Evolutionary conservation across 2,797 vertebrate species (phyloP), one percentile per base, ranked within the genome.

Genomic region (Molossus molossus): DNA sequence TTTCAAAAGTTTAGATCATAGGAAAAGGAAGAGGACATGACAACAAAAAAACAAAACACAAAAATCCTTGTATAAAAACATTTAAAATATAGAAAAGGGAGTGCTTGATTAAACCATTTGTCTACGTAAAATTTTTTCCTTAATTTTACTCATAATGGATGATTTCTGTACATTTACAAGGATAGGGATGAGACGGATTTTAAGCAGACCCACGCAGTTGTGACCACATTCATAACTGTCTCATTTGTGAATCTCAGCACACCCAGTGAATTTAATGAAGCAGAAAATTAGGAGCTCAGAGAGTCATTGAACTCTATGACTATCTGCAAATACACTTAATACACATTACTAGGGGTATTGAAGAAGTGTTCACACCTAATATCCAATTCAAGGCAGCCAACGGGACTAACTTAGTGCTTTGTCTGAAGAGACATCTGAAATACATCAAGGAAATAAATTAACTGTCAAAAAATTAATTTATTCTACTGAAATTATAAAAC

Each of bases 391-490:
- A 92, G 96, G 91, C 92, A 96, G 96, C 92, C 79, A 86, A 91
- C 82, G 91, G 82, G 75, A 87, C 70, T 94, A 70, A 79, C 67
- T 70, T 29, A 65, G 95, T 0, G n/a, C 96, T 96, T 94, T 91
- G 82, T 97, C 96, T 96, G 85, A 70, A 85, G 88, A 96, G 94
- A 97, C 97, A 96, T 92, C 80, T 97, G 95, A 97, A 94, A 97
- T 97, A 95, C 21, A 96, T 98, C 95, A 97, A 70, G 53, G 85
- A 97, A 97, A 97, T 96, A 96, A 97, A 98, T 97, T 58, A 96
- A 96, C 96, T 97, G 96, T 94, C 95, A 96, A 88, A 97, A 94
- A 91, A 88, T 97, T 98, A 95, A 96, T 98, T 97, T 97, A 92
- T 94, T 90, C 96, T 94, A 29, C 91, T 0, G 40, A 91, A 92